phyloP scores from a whole-genome alignment of 2,113 vertebrate genomes.

The Tamias sibiricus region DNA sequence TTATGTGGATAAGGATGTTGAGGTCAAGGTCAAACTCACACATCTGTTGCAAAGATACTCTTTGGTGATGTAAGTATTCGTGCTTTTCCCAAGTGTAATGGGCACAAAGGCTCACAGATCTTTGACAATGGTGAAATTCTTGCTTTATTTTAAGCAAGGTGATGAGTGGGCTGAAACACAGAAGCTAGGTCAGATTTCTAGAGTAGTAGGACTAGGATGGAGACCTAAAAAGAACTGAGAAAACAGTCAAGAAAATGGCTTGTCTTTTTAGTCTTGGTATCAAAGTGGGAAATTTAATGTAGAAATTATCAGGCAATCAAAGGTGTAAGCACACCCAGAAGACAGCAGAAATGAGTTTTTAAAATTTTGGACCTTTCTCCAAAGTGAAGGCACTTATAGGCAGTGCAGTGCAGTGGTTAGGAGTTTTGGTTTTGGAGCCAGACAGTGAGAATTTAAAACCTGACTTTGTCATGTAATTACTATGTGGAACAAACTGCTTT shows the following conservation, averaged over 20 bases:
- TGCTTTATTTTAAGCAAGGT: not conserved
- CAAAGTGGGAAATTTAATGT: not conserved
- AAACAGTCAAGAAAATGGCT: not conserved
- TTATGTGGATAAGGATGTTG: not conserved
- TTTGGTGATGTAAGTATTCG: constrained; percentile 4
- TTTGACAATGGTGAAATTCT: not conserved
- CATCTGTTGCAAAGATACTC: not conserved
- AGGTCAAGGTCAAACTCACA: not conserved
- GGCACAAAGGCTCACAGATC: not conserved
- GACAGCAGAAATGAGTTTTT: not conserved
- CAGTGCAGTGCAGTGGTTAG: not conserved
- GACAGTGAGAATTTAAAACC: not conserved
- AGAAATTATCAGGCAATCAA: not conserved
- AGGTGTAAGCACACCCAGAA: not conserved
- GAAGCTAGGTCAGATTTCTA: not conserved
- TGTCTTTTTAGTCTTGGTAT: not conserved
- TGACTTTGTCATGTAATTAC: not conserved
- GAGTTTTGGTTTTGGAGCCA: not conserved
- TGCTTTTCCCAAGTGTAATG: not conserved
- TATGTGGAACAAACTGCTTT: not conserved
- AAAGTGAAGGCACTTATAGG: not conserved
- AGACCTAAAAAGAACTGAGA: not conserved
- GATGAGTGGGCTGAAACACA: not conserved
- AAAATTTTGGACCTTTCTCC: not conserved
- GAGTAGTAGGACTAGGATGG: not conserved